A percentile compares a stretch with the other conserved stretches of the same genome.
Conservation (phyloP, 2,797 vertebrate genomes). For the Valencia hispanica region DNA sequence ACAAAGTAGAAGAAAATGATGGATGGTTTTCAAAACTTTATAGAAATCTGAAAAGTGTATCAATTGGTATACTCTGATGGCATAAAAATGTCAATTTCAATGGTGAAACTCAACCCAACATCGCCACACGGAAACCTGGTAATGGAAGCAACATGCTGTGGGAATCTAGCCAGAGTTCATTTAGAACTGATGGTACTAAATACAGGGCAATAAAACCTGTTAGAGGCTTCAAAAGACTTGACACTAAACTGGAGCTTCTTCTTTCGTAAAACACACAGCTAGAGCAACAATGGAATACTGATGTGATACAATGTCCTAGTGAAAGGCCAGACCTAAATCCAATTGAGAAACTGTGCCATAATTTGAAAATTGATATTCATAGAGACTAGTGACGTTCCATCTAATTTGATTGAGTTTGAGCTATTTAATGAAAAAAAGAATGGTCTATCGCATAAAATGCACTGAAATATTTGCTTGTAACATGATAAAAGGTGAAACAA, state of each 20-base stretch:
- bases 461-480: too few species aligned
- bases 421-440: too few species aligned
- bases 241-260: neutral
- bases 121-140: neutral
- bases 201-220: neutral
- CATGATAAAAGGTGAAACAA: neutral
- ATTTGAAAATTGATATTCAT: too few species aligned
- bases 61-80: neutral
- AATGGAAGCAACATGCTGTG: neutral
- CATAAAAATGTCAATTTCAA: neutral
- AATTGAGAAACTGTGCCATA: too few species aligned
- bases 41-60: neutral
- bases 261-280: neutral
- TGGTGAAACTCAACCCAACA: neutral
- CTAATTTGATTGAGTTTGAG: too few species aligned
- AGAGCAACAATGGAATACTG: too few species aligned
- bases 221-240: neutral
- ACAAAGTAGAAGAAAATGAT: neutral
- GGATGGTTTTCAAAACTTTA: neutral
- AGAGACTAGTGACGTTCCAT: too few species aligned
- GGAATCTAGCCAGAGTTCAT: too few species aligned
- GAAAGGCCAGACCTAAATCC: too few species aligned
- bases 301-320: too few species aligned
- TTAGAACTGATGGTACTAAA: neutral
- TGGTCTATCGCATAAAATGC: too few species aligned